Evolutionary conservation across 2,888 invertebrate species (phyloP).

Genomic region (Lasioglossum lativentre): DNA sequence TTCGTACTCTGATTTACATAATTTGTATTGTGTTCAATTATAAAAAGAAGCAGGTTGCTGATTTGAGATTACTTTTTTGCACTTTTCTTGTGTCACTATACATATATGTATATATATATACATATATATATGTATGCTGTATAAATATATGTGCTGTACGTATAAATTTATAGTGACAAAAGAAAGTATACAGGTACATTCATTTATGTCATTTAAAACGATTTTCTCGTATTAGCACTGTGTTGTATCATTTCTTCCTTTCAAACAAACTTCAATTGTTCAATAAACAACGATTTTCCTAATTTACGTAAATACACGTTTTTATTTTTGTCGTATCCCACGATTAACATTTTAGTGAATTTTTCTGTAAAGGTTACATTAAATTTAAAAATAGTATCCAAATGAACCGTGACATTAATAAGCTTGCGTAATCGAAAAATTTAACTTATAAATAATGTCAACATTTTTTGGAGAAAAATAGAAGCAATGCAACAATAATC

Average conservation of each 20-base stretch:
- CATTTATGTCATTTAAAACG: background rate
- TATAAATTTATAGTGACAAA: too few species aligned
- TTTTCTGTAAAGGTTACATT: slow-evolving; percentile 2
- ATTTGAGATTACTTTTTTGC: background rate
- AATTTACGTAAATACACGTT: background rate
- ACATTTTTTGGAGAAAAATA: background rate
- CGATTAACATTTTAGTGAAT: background rate
- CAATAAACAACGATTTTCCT: background rate
- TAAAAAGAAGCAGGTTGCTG: background rate
- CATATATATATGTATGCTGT: too few species aligned
- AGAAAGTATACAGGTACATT: too few species aligned
- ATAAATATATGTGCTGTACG: too few species aligned
- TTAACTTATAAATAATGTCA: background rate
- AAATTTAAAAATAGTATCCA: slow-evolving; percentile 13
- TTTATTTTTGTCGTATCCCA: background rate
- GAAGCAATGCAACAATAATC: background rate
- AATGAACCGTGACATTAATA: slow-evolving; percentile 11
- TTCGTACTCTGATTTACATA: background rate
- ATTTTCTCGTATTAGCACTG: background rate
- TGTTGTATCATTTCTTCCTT: background rate
- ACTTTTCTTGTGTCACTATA: background rate
- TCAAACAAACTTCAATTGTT: background rate
- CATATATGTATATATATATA: too few species aligned
- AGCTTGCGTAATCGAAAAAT: background rate
- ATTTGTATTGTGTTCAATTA: background rate